phyloP scores from a whole-genome alignment of 2,888 invertebrate genomes.

The Imbricaverruca yamaguchii region DNA sequence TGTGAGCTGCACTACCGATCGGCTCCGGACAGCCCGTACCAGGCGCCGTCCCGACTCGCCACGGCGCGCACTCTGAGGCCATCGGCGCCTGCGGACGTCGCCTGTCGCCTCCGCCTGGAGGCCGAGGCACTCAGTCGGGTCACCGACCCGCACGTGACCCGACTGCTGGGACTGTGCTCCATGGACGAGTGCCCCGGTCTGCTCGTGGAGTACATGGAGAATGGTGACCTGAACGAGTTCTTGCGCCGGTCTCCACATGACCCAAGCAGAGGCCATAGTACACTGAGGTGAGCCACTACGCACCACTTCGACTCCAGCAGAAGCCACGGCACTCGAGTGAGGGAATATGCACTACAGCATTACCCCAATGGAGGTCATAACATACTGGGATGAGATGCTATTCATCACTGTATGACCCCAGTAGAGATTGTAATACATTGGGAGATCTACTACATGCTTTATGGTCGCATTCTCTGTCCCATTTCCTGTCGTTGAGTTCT shows the following conservation, averaged over 20 bases:
- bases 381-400: too few species aligned
- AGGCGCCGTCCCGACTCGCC: neutral
- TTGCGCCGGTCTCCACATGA: neutral
- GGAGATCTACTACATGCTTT: too few species aligned
- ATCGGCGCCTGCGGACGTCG: neutral
- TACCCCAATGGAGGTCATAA: too few species aligned
- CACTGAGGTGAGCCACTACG: neutral
- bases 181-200: neutral
- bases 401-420: too few species aligned
- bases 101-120: neutral
- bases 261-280: neutral
- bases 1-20: neutral
- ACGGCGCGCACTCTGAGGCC: neutral
- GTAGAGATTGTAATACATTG: too few species aligned
- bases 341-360: too few species aligned
- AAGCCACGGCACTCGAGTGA: too few species aligned
- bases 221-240: constrained; percentile 16
- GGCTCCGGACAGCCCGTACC: neutral
- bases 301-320: too few species aligned
- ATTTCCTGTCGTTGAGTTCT: too few species aligned
- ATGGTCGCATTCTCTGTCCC: too few species aligned
- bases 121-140: neutral
- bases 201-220: constrained; percentile 17
- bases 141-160: neutral
- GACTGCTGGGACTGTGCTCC: constrained; percentile 12